phyloP scores from a whole-genome alignment of 2,888 invertebrate genomes.

The Scaptomyza parva region DNA sequence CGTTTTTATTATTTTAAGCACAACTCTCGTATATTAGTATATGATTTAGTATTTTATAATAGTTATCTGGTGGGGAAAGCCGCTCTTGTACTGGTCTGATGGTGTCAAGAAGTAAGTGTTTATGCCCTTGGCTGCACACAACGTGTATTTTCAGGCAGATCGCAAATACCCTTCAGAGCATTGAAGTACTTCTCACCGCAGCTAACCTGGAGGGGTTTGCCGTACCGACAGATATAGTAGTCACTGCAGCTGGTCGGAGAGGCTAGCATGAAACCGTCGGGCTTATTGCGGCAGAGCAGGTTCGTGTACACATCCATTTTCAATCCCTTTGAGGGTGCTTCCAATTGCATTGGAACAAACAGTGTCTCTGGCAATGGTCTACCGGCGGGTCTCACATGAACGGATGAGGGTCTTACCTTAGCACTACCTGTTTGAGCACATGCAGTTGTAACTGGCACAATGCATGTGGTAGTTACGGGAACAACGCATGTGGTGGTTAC shows the following conservation, averaged over 20 bases:
- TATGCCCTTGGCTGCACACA: constrained; percentile 63
- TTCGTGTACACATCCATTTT: constrained; percentile 61
- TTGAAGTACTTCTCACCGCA: constrained; percentile 79
- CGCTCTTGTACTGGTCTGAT: constrained; percentile 7
- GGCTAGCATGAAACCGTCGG: constrained; percentile 77
- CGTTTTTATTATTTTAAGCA: constrained; percentile 11
- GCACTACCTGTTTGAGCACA: neutral
- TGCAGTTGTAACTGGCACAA: constrained; percentile 1
- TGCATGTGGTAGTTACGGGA: constrained; percentile 2
- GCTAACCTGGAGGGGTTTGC: constrained; percentile 63
- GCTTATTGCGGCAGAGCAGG: constrained; percentile 71
- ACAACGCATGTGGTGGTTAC: neutral
- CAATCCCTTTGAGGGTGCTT: constrained; percentile 25
- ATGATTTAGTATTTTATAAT: constrained; percentile 3
- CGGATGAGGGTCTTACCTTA: constrained; percentile 30
- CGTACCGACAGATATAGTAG: constrained; percentile 76
- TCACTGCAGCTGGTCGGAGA: constrained; percentile 76
- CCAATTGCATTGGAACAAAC: constrained; percentile 4
- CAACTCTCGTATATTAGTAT: constrained; percentile 5
- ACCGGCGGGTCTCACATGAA: constrained; percentile 46
- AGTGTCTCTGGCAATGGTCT: constrained; percentile 39
- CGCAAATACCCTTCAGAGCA: constrained; percentile 75
- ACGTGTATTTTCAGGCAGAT: constrained; percentile 77
- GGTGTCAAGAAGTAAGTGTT: neutral
- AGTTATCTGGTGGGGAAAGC: constrained; percentile 24